A percentile compares a stretch with the other conserved stretches of the same genome.
These are phyloP conservation scores for Orthonevra nobilis DNA, from an alignment of 2,888 invertebrate genomes.

Conservation along the genomic window DNA sequence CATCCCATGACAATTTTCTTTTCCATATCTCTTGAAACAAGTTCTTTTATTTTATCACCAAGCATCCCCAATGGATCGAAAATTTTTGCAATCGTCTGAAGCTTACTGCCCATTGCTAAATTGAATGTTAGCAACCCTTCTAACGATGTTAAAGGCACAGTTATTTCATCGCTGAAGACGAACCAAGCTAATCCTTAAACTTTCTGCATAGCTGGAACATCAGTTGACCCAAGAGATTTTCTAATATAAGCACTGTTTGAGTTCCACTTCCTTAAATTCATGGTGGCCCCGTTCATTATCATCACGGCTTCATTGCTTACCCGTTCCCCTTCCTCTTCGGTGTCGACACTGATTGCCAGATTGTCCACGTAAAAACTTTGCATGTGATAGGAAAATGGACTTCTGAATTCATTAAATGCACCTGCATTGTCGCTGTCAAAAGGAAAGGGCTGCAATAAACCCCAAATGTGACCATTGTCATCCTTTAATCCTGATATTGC, in stretches of 20 bases:
- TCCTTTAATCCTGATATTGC: conserved; percentile 16
- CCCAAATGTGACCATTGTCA: conserved; percentile 33
- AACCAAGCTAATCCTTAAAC: conserved; percentile 19
- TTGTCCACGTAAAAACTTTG: conserved; percentile 29
- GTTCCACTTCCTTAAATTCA: conserved; percentile 37
- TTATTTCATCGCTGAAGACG: conserved; percentile 14
- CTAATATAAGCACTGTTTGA: conserved; percentile 11
- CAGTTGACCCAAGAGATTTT: neutral
- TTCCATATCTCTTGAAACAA: conserved; percentile 16
- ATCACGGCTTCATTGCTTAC: neutral
- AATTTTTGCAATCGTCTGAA: conserved; percentile 9
- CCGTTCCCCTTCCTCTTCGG: neutral
- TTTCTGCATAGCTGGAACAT: conserved; percentile 16
- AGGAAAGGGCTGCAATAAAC: conserved; percentile 29
- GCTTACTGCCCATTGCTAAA: conserved; percentile 1
- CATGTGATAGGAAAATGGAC: conserved; percentile 7
- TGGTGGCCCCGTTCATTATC: conserved; percentile 1
- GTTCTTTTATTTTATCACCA: conserved; percentile 7
- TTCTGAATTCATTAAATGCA: neutral
- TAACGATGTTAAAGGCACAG: conserved; percentile 1
- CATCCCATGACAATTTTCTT: conserved; percentile 9
- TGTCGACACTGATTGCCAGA: conserved; percentile 1
- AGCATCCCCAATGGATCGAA: conserved; percentile 17
- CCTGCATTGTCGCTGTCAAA: conserved; percentile 11
- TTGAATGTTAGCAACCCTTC: neutral